phyloP scores from a whole-genome alignment of 2,797 vertebrate genomes.

The Gallinago solitaria region DNA sequence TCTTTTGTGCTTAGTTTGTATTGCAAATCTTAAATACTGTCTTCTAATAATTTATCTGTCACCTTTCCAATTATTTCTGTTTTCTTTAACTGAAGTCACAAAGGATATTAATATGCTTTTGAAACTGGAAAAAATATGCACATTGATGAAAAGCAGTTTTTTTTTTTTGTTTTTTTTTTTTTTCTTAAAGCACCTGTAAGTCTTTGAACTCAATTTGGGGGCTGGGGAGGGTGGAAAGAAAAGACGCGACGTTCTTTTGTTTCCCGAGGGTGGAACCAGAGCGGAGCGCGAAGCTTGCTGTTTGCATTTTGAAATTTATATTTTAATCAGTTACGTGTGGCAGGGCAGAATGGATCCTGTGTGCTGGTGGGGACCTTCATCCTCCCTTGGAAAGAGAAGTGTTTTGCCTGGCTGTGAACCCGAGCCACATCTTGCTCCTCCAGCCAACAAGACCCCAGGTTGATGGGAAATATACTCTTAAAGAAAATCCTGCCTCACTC shows the following conservation, averaged over 20 bases:
- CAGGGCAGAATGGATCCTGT: neutral
- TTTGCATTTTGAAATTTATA: neutral
- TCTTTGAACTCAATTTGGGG: constrained; percentile 12
- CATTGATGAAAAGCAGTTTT: constrained; percentile 24
- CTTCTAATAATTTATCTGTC: constrained; percentile 55
- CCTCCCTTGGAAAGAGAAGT: accelerated
- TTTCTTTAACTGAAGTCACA: constrained; percentile 56
- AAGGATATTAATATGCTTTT: constrained; percentile 56
- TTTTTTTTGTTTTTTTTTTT: neutral
- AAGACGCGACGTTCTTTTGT: neutral
- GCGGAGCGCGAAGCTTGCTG: neutral
- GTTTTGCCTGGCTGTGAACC: neutral
- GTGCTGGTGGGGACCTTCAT: neutral
- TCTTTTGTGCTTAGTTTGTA: constrained; percentile 14
- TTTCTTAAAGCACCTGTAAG: constrained; percentile 17
- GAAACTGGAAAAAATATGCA: constrained; percentile 56
- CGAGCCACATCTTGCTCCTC: neutral
- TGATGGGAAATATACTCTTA: neutral
- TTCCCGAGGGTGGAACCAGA: neutral
- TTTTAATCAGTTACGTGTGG: neutral
- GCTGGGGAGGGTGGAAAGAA: neutral
- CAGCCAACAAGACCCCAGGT: neutral
- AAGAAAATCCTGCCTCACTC: neutral
- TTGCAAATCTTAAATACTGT: constrained; percentile 30
- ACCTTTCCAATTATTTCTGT: constrained; percentile 55